Percentiles rank a stretch among this genome's conserved stretches.
Conservation (phyloP, 2,797 vertebrate species). For the Astyanax mexicanus region DNA sequence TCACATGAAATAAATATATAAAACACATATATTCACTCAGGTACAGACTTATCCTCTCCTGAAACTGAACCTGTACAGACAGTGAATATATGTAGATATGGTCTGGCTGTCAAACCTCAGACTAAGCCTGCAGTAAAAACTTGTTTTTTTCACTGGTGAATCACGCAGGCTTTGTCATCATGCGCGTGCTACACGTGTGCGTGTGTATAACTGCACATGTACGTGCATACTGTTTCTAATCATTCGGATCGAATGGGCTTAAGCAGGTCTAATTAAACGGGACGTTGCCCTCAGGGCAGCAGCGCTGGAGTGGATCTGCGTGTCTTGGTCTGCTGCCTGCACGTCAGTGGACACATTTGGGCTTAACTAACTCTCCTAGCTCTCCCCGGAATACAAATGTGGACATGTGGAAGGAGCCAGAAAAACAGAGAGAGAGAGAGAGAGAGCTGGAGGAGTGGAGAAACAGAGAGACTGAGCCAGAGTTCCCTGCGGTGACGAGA, state of each 20-base stretch:
- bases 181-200: neutral
- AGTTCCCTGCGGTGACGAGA: constrained; percentile 53
- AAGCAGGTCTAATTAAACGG: constrained; percentile 39
- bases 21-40: no score
- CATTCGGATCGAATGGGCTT: constrained; percentile 11
- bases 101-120: neutral
- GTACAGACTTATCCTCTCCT: no score
- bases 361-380: constrained; percentile 44
- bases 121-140: neutral
- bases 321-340: constrained; percentile 39
- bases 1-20: no score
- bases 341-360: constrained; percentile 41
- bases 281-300: constrained; percentile 15
- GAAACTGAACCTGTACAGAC: no score
- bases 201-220: neutral
- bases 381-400: constrained; percentile 57
- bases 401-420: constrained; percentile 16
- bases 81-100: no score
- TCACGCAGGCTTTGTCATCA: neutral
- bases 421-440: neutral
- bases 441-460: constrained; percentile 40
- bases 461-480: constrained; percentile 41
- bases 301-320: constrained; percentile 24
- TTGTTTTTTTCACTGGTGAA: neutral
- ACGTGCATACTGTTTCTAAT: constrained; percentile 20